Conservation (phyloP, 2,797 vertebrate species). For the Mormyrops boulengeri region DNA sequence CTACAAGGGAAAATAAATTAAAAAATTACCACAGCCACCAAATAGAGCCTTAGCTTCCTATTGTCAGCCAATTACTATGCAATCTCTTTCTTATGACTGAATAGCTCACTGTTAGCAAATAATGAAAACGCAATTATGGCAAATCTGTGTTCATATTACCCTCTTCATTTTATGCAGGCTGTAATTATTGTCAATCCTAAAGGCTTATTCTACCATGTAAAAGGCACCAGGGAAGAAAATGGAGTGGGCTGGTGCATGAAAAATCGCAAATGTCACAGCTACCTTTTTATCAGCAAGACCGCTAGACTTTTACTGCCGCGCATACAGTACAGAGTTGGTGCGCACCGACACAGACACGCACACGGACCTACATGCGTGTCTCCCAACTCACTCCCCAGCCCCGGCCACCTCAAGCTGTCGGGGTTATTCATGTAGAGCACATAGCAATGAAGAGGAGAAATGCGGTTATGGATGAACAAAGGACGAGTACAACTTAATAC, state of each 20-base stretch:
- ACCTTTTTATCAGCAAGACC: slow-evolving; percentile 79
- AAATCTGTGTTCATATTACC: slow-evolving; percentile 95
- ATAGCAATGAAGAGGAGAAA: slow-evolving; percentile 33
- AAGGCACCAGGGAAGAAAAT: slow-evolving; percentile 93
- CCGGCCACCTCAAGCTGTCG: slow-evolving; percentile 64
- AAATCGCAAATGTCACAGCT: slow-evolving; percentile 99
- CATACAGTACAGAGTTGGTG: slow-evolving; percentile 30
- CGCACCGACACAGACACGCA: slow-evolving; percentile 23
- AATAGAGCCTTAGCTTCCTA: slow-evolving; percentile 86
- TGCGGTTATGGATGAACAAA: slow-evolving; percentile 15
- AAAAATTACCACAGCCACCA: slow-evolving; percentile 85
- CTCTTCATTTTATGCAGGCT: slow-evolving; percentile 92
- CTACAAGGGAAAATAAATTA: slow-evolving; percentile 65
- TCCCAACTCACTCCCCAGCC: slow-evolving; percentile 55
- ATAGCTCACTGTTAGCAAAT: slow-evolving; percentile 99
- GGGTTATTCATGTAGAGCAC: slow-evolving; percentile 54
- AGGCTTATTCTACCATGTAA: slow-evolving; percentile 97
- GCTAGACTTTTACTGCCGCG: slow-evolving; percentile 64
- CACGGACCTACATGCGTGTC: slow-evolving; percentile 56
- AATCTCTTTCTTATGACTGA: slow-evolving; percentile 97
- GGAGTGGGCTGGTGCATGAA: slow-evolving; percentile 95
- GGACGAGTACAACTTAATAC: slow-evolving; percentile 46
- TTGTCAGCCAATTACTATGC: slow-evolving; percentile 99
- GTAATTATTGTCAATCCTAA: slow-evolving; percentile 97
- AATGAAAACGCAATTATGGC: slow-evolving; percentile 99